Percentiles rank a stretch among this genome's conserved stretches.
phyloP scores from a whole-genome alignment of 2,797 vertebrate genomes.

The Sebastes taczanowskii region DNA sequence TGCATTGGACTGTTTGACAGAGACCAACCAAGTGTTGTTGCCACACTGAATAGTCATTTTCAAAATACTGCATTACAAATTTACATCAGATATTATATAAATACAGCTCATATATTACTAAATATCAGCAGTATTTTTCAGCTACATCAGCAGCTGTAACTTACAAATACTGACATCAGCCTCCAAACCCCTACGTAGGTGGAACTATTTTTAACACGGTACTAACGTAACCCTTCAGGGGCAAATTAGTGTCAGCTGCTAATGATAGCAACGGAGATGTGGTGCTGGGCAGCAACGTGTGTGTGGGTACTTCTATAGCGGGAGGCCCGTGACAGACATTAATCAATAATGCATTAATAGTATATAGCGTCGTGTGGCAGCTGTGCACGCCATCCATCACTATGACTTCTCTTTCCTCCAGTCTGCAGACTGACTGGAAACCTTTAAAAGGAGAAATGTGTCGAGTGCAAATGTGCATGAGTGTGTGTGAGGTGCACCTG shows the following conservation, averaged over 20 bases:
- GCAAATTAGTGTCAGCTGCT: slow-evolving; percentile 52
- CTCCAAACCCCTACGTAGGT: neutral
- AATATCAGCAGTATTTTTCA: slow-evolving; percentile 8
- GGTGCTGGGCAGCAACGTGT: slow-evolving; percentile 3
- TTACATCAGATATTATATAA: neutral
- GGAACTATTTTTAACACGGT: slow-evolving; percentile 38
- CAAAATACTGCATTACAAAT: neutral
- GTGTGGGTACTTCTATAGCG: slow-evolving; percentile 25
- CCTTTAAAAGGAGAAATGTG: slow-evolving; percentile 44
- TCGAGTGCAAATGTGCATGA: neutral
- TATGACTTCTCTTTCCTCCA: slow-evolving; percentile 50
- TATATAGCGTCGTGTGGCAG: slow-evolving; percentile 36
- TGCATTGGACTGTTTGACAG: neutral
- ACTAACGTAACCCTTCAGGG: slow-evolving; percentile 2
- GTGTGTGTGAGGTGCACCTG: slow-evolving; percentile 5
- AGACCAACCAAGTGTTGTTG: neutral
- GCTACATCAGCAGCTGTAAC: slow-evolving; percentile 27
- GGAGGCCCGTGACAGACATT: slow-evolving; percentile 47
- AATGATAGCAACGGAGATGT: slow-evolving; percentile 24
- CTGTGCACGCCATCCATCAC: slow-evolving; percentile 63
- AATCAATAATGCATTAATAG: slow-evolving; percentile 68
- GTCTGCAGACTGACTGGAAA: slow-evolving; percentile 36
- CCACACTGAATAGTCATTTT: neutral
- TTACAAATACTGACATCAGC: slow-evolving; percentile 2
- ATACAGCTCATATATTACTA: neutral